Percentiles rank a stretch among this genome's conserved stretches.
Evolutionary conservation across 1,140 invertebrate genomes (phyloP).

Genomic region (Drosophila mauritiana): DNA sequence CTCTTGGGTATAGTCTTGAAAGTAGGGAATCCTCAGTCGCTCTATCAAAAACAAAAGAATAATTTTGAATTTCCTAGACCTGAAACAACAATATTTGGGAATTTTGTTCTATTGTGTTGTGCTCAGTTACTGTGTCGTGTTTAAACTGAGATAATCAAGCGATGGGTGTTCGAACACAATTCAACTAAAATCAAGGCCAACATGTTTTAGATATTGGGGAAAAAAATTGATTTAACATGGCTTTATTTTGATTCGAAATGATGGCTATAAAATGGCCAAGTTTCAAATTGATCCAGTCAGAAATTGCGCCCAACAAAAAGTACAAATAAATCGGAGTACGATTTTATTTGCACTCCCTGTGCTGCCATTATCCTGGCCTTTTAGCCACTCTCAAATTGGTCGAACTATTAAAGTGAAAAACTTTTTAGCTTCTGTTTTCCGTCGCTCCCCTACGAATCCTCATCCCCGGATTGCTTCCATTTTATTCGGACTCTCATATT

Average conservation of each 20-base stretch:
- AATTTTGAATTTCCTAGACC: too few species aligned
- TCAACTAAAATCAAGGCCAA: background rate
- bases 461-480: constrained; percentile 1
- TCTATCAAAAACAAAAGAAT: background rate
- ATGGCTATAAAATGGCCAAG: too few species aligned
- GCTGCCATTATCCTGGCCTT: constrained; percentile 16
- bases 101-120: background rate
- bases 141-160: too few species aligned
- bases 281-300: constrained; percentile 13
- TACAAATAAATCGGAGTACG: constrained; percentile 23
- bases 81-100: background rate
- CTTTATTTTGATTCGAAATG: too few species aligned
- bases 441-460: background rate
- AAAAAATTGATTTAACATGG: background rate
- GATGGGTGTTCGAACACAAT: background rate
- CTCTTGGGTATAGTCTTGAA: background rate
- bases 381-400: constrained; percentile 37
- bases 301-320: constrained; percentile 4
- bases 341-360: constrained; percentile 26
- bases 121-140: background rate
- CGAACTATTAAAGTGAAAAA: constrained; percentile 42
- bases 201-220: too few species aligned
- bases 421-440: constrained; percentile 9
- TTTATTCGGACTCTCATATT: constrained; percentile 58
- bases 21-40: background rate